Conservation (phyloP, 2,888 invertebrate species). For the Pachycephus smyrnensis region DNA sequence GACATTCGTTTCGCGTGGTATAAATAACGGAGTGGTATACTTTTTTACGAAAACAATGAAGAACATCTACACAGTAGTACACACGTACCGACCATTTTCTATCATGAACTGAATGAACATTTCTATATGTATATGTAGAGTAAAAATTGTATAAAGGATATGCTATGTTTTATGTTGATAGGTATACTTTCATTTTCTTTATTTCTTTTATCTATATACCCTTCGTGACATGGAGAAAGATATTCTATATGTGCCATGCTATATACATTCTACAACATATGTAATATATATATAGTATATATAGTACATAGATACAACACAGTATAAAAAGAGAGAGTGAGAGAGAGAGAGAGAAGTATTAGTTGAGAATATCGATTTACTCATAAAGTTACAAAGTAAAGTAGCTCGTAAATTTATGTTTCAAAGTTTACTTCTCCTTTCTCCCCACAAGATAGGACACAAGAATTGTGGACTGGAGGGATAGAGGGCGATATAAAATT, state of each 20-base stretch:
- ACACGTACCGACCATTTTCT: neutral
- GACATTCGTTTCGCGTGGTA: neutral
- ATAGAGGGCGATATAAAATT: neutral
- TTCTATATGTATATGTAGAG: neutral
- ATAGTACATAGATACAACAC: neutral
- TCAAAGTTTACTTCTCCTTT: neutral
- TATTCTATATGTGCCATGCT: no score
- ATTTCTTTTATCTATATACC: neutral
- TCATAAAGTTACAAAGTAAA: neutral
- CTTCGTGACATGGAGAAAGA: neutral
- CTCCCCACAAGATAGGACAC: neutral
- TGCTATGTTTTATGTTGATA: neutral
- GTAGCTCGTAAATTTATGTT: neutral
- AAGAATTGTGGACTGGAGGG: neutral
- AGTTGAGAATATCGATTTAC: neutral
- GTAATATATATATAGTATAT: neutral
- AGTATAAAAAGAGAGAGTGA: neutral
- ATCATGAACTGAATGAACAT: neutral
- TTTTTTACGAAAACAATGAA: neutral
- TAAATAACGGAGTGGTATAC: no score
- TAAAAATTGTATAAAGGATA: neutral
- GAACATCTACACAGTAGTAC: neutral
- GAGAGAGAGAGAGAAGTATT: neutral
- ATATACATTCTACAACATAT: no score
- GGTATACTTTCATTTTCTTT: neutral